Base-by-base conservation (phyloP, 2,797 vertebrate species). In the Chromis chromis region DNA sequence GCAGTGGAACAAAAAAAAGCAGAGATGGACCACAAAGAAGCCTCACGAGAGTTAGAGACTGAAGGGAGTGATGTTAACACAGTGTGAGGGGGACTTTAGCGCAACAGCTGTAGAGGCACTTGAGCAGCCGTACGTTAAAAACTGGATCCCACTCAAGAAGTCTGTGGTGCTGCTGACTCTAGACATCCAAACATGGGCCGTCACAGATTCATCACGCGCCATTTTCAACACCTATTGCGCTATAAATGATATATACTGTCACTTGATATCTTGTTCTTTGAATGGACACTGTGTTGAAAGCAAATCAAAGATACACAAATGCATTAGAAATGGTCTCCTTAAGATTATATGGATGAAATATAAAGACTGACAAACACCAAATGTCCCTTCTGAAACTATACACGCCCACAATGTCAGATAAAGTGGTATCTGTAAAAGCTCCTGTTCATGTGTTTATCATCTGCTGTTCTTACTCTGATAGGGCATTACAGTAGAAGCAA, bases 61-160 rank as follows among this genome's bases (percentile, higher is more conserved):
- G 17, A 69, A 40, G 60, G 44, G 14, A 27, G 21, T 14, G n/a
- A 46, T 11, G 66, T 69, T 54, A 33, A 59, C 64, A 44, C 65
- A 2, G 65, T 0, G 22, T n/a, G 55, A 62, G 27, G 31, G 39
- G 39, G 17, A 17, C 28, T 70, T 80, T 21, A 62, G 52, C 36
- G 6, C 59, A 60, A 73, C 77, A 28, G 74, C 74, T 83, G 80
- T 69, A 5, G 44, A 53, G 4, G 52, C 28, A 52, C 39, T 59
- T 5, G 8, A 65, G 69, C 48, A 56, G 44, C 31, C 50, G 53
- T 48, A 54, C 27, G 22, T 25, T 81, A 39, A 46, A 50, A 36
- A 22, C 46, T 10, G 52, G 39, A 60, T 57, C n/a, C 5, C 65
- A 24, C 66, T 36, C 12, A 3, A 10, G 40, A 12, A 55, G 52